A percentile compares a stretch with the other conserved stretches of the same genome.
phyloP scores from a whole-genome alignment of 2,113 vertebrate genomes.

The Elanoides forficatus region DNA sequence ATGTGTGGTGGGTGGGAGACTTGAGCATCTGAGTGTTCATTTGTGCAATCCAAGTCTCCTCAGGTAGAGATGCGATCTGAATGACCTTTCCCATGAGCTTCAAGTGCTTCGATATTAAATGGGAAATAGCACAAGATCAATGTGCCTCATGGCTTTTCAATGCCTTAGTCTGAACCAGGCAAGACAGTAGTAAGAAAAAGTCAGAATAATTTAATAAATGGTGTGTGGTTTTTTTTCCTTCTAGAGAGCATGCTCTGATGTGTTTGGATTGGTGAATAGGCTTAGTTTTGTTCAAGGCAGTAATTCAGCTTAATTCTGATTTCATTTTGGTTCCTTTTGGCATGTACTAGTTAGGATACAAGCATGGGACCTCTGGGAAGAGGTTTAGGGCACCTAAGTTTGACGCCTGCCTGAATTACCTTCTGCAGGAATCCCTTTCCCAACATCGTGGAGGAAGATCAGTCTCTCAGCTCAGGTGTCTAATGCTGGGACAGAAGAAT shows the following conservation, averaged over 20 bases:
- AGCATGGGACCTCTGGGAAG: background rate
- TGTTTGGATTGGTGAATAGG: background rate
- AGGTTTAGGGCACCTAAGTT: background rate
- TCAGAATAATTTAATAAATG: constrained; percentile 21
- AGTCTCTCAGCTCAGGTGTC: background rate
- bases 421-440: background rate
- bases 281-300: background rate
- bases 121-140: constrained; percentile 19
- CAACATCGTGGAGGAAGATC: background rate
- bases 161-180: background rate
- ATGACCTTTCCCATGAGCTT: constrained; percentile 29
- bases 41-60: background rate
- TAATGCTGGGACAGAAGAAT: background rate
- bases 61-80: background rate
- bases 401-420: background rate
- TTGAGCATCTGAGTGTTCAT: background rate
- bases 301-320: background rate
- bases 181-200: constrained; percentile 39
- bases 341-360: background rate
- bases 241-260: background rate
- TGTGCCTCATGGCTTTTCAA: background rate
- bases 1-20: background rate
- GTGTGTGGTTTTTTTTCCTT: background rate
- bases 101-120: background rate
- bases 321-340: background rate